Evolutionary conservation across 2,888 invertebrate species (phyloP).

Genomic region (Tineola bisselliella): DNA sequence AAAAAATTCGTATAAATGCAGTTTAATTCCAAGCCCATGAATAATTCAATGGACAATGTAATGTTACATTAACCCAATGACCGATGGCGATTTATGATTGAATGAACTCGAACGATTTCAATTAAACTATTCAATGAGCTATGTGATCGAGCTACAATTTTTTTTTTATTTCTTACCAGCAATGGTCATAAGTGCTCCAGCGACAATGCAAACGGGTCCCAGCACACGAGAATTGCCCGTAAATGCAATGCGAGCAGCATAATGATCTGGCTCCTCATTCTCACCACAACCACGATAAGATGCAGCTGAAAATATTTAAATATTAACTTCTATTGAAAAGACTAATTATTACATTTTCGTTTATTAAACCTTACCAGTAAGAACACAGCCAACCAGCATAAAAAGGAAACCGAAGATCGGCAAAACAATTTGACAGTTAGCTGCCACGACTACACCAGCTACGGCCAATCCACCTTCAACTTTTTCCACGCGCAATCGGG

Average conservation of each 20-base stretch:
- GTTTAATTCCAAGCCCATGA: too few relatives aligned
- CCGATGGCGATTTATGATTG: too few relatives aligned
- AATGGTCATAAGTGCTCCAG: conserved; percentile 77
- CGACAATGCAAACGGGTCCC: conserved; percentile 78
- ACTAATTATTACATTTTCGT: too few relatives aligned
- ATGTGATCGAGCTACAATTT: too few relatives aligned
- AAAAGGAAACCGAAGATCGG: conserved; percentile 82
- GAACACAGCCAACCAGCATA: conserved; percentile 77
- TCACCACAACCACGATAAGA: conserved; percentile 78
- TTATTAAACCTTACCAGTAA: conserved; percentile 74
- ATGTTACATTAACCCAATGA: too few relatives aligned
- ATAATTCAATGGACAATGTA: too few relatives aligned
- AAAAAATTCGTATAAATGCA: too few relatives aligned
- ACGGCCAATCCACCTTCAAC: conserved; percentile 81
- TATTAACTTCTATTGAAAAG: background rate
- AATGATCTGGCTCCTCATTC: conserved; percentile 77
- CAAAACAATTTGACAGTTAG: conserved; percentile 80
- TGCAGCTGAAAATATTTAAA: conserved; percentile 63
- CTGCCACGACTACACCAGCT: conserved; percentile 79
- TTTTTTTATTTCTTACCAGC: conserved; percentile 35
- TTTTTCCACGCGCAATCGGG: conserved; percentile 77
- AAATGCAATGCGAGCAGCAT: conserved; percentile 76
- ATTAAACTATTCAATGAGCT: too few relatives aligned
- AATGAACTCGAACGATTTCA: too few relatives aligned
- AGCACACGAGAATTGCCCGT: conserved; percentile 78